These are phyloP conservation scores for Pseudomugil gertrudae DNA, from an alignment of 2,797 vertebrate species.

Conservation along the genomic window DNA sequence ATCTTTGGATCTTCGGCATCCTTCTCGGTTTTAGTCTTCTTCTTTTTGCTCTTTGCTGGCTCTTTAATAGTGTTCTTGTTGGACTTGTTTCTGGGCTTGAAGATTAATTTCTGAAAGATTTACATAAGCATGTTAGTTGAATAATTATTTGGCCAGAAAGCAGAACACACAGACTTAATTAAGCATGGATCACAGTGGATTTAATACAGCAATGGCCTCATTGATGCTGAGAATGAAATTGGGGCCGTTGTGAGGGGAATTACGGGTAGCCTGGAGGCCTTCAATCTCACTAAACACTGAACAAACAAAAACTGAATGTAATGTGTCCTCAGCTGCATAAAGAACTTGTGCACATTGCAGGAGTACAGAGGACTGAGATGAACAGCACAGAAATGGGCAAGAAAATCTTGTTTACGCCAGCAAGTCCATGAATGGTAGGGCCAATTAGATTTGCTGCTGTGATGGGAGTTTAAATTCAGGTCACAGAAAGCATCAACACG, in stretches of 20 bases:
- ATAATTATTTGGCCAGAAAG: conserved; percentile 35
- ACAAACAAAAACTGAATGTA: conserved; percentile 36
- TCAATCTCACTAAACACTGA: conserved; percentile 38
- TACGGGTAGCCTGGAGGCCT: conserved; percentile 43
- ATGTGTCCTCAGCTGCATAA: conserved; percentile 46
- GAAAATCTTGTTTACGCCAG: conserved; percentile 33
- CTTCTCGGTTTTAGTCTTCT: conserved; percentile 67
- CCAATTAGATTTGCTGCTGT: conserved; percentile 46
- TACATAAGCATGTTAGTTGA: conserved; percentile 42
- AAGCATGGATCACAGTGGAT: conserved; percentile 51
- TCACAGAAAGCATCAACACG: conserved; percentile 41
- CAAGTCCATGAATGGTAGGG: conserved; percentile 30
- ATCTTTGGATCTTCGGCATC: conserved; percentile 73
- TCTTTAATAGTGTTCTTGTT: conserved; percentile 84
- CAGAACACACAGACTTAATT: conserved; percentile 56
- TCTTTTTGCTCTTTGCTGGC: conserved; percentile 78
- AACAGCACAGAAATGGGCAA: conserved; percentile 20
- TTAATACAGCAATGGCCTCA: conserved; percentile 54
- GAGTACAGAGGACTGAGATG: conserved; percentile 13
- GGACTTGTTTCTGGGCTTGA: conserved; percentile 82
- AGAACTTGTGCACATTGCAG: conserved; percentile 26
- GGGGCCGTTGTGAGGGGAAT: conserved; percentile 47
- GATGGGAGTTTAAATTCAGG: conserved; percentile 50
- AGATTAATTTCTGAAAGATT: conserved; percentile 84
- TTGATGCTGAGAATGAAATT: conserved; percentile 54